Evolutionary conservation across 2,113 vertebrate species (phyloP).

Genomic region (Gorilla gorilla): DNA sequence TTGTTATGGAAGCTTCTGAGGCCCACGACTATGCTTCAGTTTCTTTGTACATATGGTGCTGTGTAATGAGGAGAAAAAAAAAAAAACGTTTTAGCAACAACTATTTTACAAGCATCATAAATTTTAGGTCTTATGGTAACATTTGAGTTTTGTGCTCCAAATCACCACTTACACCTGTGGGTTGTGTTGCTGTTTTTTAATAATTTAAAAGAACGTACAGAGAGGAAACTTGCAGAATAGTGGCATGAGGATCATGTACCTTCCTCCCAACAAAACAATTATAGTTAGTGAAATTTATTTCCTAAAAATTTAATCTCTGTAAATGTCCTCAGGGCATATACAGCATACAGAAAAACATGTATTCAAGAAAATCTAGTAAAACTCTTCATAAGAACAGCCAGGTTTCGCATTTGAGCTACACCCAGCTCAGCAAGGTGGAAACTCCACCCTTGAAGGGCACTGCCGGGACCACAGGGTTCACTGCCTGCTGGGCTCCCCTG

Average conservation of each 20-base stretch:
- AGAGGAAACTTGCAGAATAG: background rate
- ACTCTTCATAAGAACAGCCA: background rate
- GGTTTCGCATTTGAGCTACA: background rate
- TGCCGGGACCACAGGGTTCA: rapidly evolving
- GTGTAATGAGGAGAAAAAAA: background rate
- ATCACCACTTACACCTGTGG: background rate
- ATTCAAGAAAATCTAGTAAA: background rate
- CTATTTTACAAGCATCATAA: background rate
- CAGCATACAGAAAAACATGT: background rate
- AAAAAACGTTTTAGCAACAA: background rate
- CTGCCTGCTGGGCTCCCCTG: too few species aligned
- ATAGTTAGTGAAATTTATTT: background rate
- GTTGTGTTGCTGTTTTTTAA: background rate
- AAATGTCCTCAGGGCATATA: background rate
- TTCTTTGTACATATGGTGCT: background rate
- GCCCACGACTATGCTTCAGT: background rate
- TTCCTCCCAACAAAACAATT: background rate
- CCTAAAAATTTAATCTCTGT: background rate
- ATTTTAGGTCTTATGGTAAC: background rate
- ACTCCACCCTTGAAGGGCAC: rapidly evolving
- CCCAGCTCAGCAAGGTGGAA: background rate
- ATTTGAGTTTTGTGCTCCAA: background rate
- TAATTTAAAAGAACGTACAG: too few species aligned
- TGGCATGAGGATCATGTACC: background rate
- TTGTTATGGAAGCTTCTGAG: background rate